Percentiles rank a stretch among this genome's conserved stretches.
Conservation (phyloP, 2,797 vertebrate species). For the Gambusia yucatana region DNA sequence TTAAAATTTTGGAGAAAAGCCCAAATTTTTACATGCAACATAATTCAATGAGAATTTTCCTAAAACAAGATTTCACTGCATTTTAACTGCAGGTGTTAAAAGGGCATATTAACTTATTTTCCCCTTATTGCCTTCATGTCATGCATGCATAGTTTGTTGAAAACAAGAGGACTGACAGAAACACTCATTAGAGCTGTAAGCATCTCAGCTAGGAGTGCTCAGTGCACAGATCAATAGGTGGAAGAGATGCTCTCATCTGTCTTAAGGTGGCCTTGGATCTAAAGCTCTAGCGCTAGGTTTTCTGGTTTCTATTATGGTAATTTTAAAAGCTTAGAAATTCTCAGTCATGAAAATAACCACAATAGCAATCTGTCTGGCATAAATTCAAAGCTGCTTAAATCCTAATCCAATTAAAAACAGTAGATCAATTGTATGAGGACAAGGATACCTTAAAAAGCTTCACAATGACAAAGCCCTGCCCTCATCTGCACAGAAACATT, state of each 20-base stretch:
- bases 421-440: conserved; percentile 9
- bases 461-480: conserved; percentile 78
- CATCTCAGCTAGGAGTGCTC: conserved; percentile 73
- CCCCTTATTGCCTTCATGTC: background rate
- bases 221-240: conserved; percentile 76
- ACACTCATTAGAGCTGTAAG: conserved; percentile 50
- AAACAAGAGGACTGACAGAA: conserved; percentile 39
- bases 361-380: background rate
- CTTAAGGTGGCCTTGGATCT: conserved; percentile 75
- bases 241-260: conserved; percentile 63
- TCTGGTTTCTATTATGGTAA: background rate
- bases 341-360: background rate
- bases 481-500: conserved; percentile 65
- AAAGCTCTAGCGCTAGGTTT: conserved; percentile 23
- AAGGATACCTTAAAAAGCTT: conserved; percentile 73
- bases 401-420: background rate
- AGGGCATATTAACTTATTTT: background rate
- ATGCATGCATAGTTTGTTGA: conserved; percentile 50
- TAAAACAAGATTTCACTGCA: background rate
- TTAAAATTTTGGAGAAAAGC: background rate
- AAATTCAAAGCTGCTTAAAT: background rate
- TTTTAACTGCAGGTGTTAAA: background rate
- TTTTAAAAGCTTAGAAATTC: conserved; percentile 12
- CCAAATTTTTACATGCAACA: background rate
- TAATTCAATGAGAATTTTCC: background rate